These are phyloP conservation scores for Uropetala carovei DNA, from an alignment of 2,888 invertebrate genomes.

Conservation along the genomic window DNA sequence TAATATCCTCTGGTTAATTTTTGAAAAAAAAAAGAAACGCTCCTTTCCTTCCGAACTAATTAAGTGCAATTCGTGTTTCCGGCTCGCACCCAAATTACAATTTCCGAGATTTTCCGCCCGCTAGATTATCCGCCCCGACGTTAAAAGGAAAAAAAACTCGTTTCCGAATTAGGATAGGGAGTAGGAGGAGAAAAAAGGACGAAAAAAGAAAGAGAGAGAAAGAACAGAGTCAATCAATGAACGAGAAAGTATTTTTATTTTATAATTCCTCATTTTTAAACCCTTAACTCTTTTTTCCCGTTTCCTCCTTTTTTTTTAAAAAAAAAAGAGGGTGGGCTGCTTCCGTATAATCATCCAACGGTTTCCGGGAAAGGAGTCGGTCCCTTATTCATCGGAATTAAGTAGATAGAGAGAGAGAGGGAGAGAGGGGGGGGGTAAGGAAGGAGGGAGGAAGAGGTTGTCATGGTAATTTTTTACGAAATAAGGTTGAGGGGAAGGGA, in stretches of 20 bases:
- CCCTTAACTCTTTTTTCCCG: background rate
- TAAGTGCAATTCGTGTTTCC: background rate
- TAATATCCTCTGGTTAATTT: background rate
- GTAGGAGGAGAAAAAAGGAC: no score
- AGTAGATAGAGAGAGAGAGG: background rate
- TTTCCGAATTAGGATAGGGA: no score
- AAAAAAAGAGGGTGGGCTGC: background rate
- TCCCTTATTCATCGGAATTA: background rate
- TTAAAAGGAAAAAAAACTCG: no score
- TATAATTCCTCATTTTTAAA: background rate
- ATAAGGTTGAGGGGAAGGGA: background rate
- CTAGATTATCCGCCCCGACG: background rate
- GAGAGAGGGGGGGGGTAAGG: background rate
- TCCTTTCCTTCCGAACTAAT: background rate
- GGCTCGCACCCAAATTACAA: background rate
- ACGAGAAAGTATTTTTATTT: background rate
- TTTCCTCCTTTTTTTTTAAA: background rate
- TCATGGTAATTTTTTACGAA: background rate
- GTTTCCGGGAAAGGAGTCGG: background rate
- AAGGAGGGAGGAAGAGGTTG: constrained; percentile 4
- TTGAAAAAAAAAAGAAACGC: no score
- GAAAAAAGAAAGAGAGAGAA: no score
- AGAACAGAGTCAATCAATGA: background rate
- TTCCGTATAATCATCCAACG: constrained; percentile 29
- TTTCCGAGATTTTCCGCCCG: background rate